Conservation (phyloP, 2,797 vertebrate genomes). For the Tiaroga cobitis region DNA sequence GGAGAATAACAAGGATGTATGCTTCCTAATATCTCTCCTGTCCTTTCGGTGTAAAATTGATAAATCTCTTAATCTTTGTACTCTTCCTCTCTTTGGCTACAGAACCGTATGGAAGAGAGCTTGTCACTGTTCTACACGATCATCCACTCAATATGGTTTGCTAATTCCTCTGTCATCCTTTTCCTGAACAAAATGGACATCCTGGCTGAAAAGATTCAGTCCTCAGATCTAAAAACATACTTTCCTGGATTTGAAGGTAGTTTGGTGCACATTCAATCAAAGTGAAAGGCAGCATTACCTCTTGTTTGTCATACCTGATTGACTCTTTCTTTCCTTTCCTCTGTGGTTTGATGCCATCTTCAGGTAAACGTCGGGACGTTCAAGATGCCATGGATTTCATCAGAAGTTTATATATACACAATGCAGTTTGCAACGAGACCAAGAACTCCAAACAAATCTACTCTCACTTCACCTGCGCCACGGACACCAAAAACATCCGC, state of each 20-base stretch:
- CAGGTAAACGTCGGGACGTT: constrained; percentile 71
- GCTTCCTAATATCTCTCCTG: constrained; percentile 42
- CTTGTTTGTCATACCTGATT: not conserved
- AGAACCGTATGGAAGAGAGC: constrained; percentile 85
- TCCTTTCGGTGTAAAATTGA: not conserved
- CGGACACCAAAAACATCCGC: constrained; percentile 81
- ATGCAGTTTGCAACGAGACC: constrained; percentile 65
- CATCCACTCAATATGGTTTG: constrained; percentile 82
- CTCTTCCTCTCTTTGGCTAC: constrained; percentile 21
- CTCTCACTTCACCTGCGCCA: constrained; percentile 82
- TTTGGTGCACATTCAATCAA: not conserved
- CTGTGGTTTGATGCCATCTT: not conserved
- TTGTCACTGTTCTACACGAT: constrained; percentile 82
- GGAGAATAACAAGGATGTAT: constrained; percentile 78
- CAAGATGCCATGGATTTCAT: constrained; percentile 75
- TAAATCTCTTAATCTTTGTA: not conserved
- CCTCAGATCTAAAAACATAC: constrained; percentile 78
- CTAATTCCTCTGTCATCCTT: constrained; percentile 79
- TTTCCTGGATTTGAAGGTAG: constrained; percentile 76
- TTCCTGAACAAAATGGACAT: constrained; percentile 86
- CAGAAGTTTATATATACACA: constrained; percentile 72
- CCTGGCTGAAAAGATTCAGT: constrained; percentile 79
- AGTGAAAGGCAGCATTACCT: not conserved
- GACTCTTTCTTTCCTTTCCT: not conserved
- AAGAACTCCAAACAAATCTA: constrained; percentile 73